Evolutionary conservation across 2,797 vertebrate species (phyloP).

Genomic region (Myotis daubentonii): DNA sequence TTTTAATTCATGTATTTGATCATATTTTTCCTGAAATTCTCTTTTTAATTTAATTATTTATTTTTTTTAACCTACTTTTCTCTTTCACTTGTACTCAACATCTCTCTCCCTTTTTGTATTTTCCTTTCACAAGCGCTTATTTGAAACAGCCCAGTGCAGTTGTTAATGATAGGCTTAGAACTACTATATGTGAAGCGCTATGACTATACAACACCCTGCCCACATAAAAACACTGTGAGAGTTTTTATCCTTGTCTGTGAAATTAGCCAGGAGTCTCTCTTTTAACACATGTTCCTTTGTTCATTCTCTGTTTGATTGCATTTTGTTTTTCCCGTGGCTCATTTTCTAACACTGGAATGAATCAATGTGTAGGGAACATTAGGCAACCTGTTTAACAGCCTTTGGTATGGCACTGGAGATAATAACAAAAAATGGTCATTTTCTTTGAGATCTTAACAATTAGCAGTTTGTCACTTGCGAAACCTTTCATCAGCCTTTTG

Average conservation of each 20-base stretch:
- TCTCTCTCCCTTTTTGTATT: neutral
- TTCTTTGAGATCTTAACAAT: neutral
- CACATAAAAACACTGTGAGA: neutral
- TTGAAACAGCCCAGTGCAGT: neutral
- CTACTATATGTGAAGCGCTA: neutral
- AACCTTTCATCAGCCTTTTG: neutral
- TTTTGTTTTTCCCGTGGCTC: neutral
- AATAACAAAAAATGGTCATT: neutral
- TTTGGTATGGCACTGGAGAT: neutral
- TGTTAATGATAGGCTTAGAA: constrained; percentile 2
- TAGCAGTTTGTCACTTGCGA: neutral
- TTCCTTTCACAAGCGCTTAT: neutral
- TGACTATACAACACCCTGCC: neutral
- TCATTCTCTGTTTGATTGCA: neutral
- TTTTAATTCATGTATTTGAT: neutral
- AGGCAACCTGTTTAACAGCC: neutral
- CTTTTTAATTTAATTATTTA: neutral
- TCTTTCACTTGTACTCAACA: neutral
- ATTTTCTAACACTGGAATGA: neutral
- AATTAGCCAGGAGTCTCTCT: neutral
- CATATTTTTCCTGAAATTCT: neutral
- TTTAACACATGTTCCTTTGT: neutral
- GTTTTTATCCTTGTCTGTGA: neutral
- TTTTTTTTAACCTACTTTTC: neutral
- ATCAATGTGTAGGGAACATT: neutral